phyloP scores from a whole-genome alignment of 2,888 invertebrate genomes.

The Boloria selene region DNA sequence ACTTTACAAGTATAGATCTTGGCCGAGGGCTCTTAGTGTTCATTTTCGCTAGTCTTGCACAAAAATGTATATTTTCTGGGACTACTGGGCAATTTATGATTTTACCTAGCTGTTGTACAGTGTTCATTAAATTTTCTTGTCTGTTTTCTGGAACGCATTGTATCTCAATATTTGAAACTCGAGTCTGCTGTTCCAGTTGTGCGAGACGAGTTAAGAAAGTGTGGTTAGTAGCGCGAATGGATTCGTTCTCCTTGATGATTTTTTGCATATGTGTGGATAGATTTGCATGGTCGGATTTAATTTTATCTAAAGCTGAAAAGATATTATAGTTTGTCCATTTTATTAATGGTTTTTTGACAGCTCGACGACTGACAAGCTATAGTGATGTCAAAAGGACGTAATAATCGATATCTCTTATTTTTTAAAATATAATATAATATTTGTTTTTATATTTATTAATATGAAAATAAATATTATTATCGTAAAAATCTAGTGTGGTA shows the following conservation, averaged over 20 bases:
- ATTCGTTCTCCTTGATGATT: constrained; percentile 2
- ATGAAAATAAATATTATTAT: no score
- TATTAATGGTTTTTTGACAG: no score
- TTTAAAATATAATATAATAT: no score
- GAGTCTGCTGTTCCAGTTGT: constrained; percentile 36
- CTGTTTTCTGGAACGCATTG: constrained; percentile 42
- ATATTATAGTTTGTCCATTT: no score
- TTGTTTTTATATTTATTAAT: no score
- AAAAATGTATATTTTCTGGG: constrained; percentile 21
- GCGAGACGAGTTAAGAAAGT: neutral
- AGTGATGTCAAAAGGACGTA: no score
- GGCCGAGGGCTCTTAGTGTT: constrained; percentile 34
- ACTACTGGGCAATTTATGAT: constrained; percentile 27
- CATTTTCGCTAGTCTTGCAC: constrained; percentile 41
- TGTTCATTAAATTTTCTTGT: constrained; percentile 31
- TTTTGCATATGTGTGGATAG: neutral
- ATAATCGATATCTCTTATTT: no score
- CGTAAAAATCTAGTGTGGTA: no score
- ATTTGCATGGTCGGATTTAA: neutral
- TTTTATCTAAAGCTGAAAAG: neutral
- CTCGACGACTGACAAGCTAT: no score
- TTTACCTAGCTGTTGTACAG: neutral
- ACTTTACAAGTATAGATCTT: constrained; percentile 36
- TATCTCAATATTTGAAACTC: constrained; percentile 40
- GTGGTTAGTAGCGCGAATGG: neutral